Base-by-base conservation (phyloP, 1,140 invertebrate genomes). In the Apis laboriosa region DNA sequence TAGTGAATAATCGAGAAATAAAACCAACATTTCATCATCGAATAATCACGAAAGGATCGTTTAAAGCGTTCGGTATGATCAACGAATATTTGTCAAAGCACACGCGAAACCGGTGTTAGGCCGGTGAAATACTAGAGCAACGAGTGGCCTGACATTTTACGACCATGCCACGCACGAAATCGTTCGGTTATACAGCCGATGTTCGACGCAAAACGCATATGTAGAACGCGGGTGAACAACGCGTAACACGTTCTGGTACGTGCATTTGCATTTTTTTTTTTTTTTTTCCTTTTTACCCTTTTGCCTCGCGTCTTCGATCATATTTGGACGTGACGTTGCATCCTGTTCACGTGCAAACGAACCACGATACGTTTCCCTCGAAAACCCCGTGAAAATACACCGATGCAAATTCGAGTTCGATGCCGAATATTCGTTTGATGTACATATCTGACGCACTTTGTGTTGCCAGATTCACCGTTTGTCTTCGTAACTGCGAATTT, bases 61-160 rank as follows among this genome's bases (percentile, higher is more conserved):
- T 0, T 7, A 28, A n/a, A 49, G n/a, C n/a, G 49, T 7, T 12
- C 19, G 34, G 19, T 9, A 49, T 49, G 49, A 1, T 49, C 19
- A 49, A 8, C 21, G 66, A 68, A 21, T 49, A 49, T 68, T 68
- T 13, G 34, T 49, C 8, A 21, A 68, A 11, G 19, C 12, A 8
- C 21, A 28, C 8, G 21, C 21, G 12, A n/a, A 60, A 21, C 61
- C 70, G 63, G 5, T 4, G n/a, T 58, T 51, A 9, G 24, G 43
- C 63, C 60, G 58, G 55, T 71, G 67, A 85, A 85, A 82, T 82
- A 85, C 58, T 75, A 63, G 56, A 82, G 67, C 34, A 21, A n/a
- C 51, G 56, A 61, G 11, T 64, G 70, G 34, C 43, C 64, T 70
- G 77, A 76, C 49, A 82, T 82, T 86, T 86, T 77, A 81, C 74